A percentile compares a stretch with the other conserved stretches of the same genome.
These are phyloP conservation scores for Myxocyprinus asiaticus DNA, from an alignment of 2,113 vertebrate genomes.

Conservation along the genomic window DNA sequence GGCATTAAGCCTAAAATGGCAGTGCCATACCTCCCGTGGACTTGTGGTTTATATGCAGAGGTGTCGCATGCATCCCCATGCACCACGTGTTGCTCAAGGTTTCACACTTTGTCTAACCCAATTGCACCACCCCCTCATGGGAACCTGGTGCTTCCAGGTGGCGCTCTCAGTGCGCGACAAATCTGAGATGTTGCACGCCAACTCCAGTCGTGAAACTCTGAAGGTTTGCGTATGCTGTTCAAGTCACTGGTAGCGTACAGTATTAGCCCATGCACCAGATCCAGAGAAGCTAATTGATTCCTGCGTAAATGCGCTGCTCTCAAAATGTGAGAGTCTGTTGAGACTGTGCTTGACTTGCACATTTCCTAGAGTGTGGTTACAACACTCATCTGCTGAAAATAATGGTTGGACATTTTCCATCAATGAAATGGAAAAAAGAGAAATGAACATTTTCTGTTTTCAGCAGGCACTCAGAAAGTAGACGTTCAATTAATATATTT, in stretches of 20 bases:
- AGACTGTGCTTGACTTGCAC: conserved; percentile 1
- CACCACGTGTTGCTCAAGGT: conserved; percentile 43
- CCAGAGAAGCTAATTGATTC: neutral
- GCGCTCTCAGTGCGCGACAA: neutral
- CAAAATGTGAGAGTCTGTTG: neutral
- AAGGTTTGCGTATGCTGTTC: neutral
- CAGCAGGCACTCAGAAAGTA: too few species aligned
- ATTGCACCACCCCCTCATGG: conserved; percentile 17
- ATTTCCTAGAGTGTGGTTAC: neutral
- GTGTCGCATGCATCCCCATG: conserved; percentile 29
- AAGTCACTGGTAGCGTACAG: neutral
- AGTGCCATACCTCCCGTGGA: conserved; percentile 8
- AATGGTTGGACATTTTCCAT: neutral
- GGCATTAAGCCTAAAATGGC: neutral
- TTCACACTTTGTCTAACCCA: conserved; percentile 11
- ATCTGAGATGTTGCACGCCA: neutral
- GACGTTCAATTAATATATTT: too few species aligned
- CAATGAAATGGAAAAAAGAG: neutral
- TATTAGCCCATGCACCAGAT: neutral
- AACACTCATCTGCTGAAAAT: neutral
- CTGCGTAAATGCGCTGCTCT: neutral
- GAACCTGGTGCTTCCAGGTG: conserved; percentile 15
- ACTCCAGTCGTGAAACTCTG: neutral
- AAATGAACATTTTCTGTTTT: too few species aligned
- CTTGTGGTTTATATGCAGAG: conserved; percentile 31